Percentiles rank a stretch among this genome's conserved stretches.
Evolutionary conservation across 2,797 vertebrate species (phyloP).

Genomic region (Eulemur mongoz): DNA sequence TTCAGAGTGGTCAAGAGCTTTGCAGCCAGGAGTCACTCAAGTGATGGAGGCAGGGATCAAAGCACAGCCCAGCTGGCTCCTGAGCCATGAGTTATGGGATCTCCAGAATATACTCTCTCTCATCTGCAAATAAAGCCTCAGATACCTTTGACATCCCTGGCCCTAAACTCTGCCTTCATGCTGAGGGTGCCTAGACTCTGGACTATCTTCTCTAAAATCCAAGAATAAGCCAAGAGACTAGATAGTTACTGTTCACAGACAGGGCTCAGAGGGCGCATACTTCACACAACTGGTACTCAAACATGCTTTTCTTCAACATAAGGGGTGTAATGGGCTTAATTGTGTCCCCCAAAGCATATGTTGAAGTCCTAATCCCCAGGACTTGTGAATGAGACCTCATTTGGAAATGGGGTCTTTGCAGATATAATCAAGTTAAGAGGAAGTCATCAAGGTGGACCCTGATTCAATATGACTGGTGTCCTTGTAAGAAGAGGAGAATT

Average conservation of each 20-base stretch:
- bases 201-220: not conserved
- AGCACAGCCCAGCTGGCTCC: not conserved
- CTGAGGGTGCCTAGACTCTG: not conserved
- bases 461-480: not conserved
- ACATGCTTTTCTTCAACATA: not conserved
- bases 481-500: not conserved
- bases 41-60: not conserved
- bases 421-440: not conserved
- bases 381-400: not conserved
- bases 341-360: not conserved
- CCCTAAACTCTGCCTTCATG: not conserved
- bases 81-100: not conserved
- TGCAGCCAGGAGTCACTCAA: not conserved
- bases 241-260: not conserved
- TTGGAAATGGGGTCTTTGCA: not conserved
- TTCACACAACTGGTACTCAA: rapidly evolving
- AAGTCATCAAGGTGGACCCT: not conserved
- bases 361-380: not conserved
- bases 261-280: not conserved
- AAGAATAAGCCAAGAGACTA: not conserved
- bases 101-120: not conserved
- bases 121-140: not conserved
- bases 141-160: not conserved
- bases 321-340: not conserved
- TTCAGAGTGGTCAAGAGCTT: not conserved